Evolutionary conservation across 2,888 invertebrate genomes (phyloP), one percentile per base, ranked within the genome.

Genomic region (Drosophila prostipennis): DNA sequence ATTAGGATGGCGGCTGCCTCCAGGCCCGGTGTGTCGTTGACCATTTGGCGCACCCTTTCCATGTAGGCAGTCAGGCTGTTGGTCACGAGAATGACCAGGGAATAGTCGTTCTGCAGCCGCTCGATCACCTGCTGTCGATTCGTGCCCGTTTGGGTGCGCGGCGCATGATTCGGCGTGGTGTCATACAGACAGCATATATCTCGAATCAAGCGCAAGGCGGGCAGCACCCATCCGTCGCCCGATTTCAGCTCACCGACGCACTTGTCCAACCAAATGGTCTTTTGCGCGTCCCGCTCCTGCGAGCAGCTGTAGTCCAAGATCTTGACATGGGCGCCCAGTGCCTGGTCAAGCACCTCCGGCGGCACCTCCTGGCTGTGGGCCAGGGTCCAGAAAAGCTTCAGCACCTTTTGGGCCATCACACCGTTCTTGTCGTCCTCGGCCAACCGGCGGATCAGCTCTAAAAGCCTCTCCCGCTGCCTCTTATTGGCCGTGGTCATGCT

Each of bases 371-470:
- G 97, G 57, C 98, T 97, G 92, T 98, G 98, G 6, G 98, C 98
- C 91, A 99, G 93, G 91, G 98, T 98, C 99, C 99, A 99, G 92
- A 99, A 97, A 46, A 99, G 93, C 71, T 97, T 97, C 83, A 99
- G 93, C 52, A 98, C 98, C 94, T 99, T 99, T 91, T 98, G 97
- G 48, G 99, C 98, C 99, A 99, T 99, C 10, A 98, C 98, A 54
- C 99, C 99, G 92, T 99, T 98, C 92, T 99, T 99, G 92, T 99
- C 99, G 92, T 99, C 99, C 92, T 99, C 99, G 4, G 99, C 99
- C 71, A 99, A 93, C 78, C 98, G 94, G 75, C 99, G 94, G 81
- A 99, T 99, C 77, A 99, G 94, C 93, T 99, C 99, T 83, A 99
- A 92, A 77, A 99, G 93, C 90, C 98, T 97, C 92, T 99, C 99